phyloP scores from a whole-genome alignment of 2,888 invertebrate species.

The Chorisops tibialis region DNA sequence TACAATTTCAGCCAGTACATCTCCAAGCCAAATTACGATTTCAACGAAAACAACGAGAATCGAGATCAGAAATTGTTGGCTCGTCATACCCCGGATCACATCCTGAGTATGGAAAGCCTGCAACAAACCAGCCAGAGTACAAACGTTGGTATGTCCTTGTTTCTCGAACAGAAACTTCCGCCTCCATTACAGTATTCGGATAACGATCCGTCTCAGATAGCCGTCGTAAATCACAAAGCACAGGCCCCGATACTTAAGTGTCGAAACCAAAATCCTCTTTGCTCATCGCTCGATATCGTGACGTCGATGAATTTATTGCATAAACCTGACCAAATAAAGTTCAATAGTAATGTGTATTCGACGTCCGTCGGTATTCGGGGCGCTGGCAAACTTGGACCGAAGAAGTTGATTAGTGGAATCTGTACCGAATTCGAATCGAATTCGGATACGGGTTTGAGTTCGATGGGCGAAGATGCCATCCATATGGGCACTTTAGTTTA shows the following conservation, averaged over 20 bases:
- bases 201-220: not conserved
- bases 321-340: constrained; percentile 29
- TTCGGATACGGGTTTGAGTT: constrained; percentile 35
- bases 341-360: constrained; percentile 16
- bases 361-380: not conserved
- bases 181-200: constrained; percentile 14
- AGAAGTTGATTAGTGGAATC: constrained; percentile 30
- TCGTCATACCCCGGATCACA: constrained; percentile 14
- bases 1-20: constrained; percentile 32
- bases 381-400: constrained; percentile 29
- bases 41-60: constrained; percentile 33
- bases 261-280: constrained; percentile 20
- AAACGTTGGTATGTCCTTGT: not conserved
- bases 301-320: constrained; percentile 32
- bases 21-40: constrained; percentile 33
- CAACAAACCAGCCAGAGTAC: constrained; percentile 11
- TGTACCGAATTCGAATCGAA: constrained; percentile 33
- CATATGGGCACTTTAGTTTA: constrained; percentile 36
- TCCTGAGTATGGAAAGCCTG: not conserved
- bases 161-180: constrained; percentile 10
- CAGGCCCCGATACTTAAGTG: constrained; percentile 9
- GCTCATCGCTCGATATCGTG: constrained; percentile 16
- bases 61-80: constrained; percentile 17
- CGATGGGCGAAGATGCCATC: constrained; percentile 33
- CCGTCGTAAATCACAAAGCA: constrained; percentile 25